These are phyloP conservation scores for Hesperophylax magnus DNA, from an alignment of 1,140 invertebrate genomes.

Conservation along the genomic window DNA sequence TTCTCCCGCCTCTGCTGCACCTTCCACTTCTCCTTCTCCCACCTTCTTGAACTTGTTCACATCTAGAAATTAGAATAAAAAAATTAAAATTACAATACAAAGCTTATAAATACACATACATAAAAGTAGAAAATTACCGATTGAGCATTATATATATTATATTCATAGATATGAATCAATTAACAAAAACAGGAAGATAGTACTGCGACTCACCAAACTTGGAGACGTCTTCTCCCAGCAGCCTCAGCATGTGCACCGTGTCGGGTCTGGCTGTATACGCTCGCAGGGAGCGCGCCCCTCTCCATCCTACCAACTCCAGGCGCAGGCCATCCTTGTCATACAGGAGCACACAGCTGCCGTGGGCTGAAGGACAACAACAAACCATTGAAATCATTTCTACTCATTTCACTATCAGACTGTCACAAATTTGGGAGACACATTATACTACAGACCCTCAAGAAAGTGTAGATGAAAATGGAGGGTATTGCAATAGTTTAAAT, in stretches of 20 bases:
- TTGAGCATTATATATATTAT: background rate
- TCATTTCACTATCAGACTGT: too few species aligned
- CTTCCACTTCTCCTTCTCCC: slow-evolving; percentile 40
- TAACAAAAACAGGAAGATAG: background rate
- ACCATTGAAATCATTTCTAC: too few species aligned
- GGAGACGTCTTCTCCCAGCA: slow-evolving; percentile 86
- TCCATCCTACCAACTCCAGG: slow-evolving; percentile 89
- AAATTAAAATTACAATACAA: slow-evolving; percentile 31
- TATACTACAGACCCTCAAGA: too few species aligned
- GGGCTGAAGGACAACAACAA: slow-evolving; percentile 65
- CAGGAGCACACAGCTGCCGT: slow-evolving; percentile 83
- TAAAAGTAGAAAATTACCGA: slow-evolving; percentile 1
- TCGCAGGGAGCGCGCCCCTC: slow-evolving; percentile 87
- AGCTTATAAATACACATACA: slow-evolving; percentile 9
- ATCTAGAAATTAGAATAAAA: slow-evolving; percentile 59
- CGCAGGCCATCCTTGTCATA: slow-evolving; percentile 76
- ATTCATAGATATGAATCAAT: too few species aligned
- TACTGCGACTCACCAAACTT: slow-evolving; percentile 76
- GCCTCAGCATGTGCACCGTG: slow-evolving; percentile 86
- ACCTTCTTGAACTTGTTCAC: slow-evolving; percentile 68
- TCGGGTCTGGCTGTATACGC: slow-evolving; percentile 89
- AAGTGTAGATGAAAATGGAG: too few species aligned
- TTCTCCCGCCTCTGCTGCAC: slow-evolving; percentile 18
- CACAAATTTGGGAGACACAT: too few species aligned
- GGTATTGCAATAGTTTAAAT: too few species aligned